phyloP scores from a whole-genome alignment of 2,888 invertebrate species.

The Eupithecia abbreviata region DNA sequence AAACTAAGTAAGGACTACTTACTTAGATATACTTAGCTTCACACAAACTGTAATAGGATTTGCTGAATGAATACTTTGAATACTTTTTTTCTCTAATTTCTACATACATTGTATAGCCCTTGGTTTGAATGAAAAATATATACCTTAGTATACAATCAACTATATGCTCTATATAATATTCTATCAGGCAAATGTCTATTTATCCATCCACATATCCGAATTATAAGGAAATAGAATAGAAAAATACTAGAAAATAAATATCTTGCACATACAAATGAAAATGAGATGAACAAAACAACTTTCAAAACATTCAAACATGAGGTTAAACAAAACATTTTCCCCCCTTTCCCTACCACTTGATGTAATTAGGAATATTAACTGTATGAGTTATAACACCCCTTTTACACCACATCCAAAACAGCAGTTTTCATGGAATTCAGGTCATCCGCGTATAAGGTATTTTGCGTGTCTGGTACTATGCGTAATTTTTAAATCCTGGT shows the following conservation, averaged over 20 bases:
- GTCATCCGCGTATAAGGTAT: too few species aligned
- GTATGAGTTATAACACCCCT: too few species aligned
- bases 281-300: neutral
- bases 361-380: too few species aligned
- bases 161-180: neutral
- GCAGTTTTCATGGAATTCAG: too few species aligned
- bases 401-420: too few species aligned
- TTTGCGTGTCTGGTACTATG: too few species aligned
- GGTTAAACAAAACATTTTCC: neutral
- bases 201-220: neutral
- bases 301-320: conserved; percentile 3
- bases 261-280: conserved; percentile 21
- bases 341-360: neutral
- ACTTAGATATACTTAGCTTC: too few species aligned
- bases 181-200: neutral
- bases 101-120: neutral
- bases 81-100: neutral
- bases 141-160: neutral
- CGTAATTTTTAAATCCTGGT: too few species aligned
- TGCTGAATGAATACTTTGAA: neutral
- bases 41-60: neutral
- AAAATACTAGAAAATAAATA: neutral
- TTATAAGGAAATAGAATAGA: neutral
- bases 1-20: too few species aligned
- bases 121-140: neutral